Evolutionary conservation across 2,888 invertebrate genomes (phyloP).

Genomic region (Eueremaeus valkanovi): DNA sequence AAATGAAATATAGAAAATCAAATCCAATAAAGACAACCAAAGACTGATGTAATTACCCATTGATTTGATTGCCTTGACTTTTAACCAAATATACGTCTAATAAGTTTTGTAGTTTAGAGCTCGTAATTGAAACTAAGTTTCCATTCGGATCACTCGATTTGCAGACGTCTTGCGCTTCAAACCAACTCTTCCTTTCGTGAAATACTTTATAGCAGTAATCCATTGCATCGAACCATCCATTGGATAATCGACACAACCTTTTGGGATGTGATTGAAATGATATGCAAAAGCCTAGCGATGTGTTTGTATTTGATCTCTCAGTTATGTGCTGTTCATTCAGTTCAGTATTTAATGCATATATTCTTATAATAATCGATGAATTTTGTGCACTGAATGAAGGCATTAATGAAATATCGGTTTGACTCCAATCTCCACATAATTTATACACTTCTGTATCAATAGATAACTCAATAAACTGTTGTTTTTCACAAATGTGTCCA

Average conservation of each 20-base stretch:
- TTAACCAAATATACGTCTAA: not conserved
- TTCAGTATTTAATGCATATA: not conserved
- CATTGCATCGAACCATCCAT: not conserved
- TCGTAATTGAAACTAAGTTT: not conserved
- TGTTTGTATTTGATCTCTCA: not conserved
- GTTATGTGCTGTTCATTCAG: not conserved
- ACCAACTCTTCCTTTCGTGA: slow-evolving; percentile 13
- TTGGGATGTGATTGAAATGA: not conserved
- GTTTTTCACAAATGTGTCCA: slow-evolving; percentile 2
- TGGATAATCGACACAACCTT: not conserved
- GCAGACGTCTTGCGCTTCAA: slow-evolving; percentile 14
- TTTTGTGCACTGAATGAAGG: not conserved
- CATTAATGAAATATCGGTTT: not conserved
- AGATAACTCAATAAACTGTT: not conserved
- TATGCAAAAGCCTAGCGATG: slow-evolving; percentile 2
- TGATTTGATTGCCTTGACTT: not conserved
- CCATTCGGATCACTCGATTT: not conserved
- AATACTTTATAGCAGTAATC: slow-evolving; percentile 21
- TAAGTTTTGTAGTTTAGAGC: not conserved
- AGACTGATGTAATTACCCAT: not conserved
- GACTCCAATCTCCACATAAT: slow-evolving; percentile 21
- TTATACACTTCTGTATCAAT: not conserved
- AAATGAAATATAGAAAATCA: too few relatives aligned
- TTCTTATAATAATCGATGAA: slow-evolving; percentile 9
- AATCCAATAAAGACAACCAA: not conserved